phyloP scores from a whole-genome alignment of 1,140 invertebrate species.

The Drosophila funebris region DNA sequence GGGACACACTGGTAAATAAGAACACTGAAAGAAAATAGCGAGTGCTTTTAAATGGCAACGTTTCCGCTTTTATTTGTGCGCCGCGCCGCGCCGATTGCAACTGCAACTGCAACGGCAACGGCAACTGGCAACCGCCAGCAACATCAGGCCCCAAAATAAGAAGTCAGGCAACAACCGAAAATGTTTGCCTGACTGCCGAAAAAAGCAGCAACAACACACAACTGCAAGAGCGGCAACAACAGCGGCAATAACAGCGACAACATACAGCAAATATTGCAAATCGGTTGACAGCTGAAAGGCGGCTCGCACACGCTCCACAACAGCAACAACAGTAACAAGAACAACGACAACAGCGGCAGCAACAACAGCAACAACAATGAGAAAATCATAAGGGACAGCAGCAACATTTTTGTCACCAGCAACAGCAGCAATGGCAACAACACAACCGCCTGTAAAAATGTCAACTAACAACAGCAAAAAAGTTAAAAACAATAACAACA shows the following conservation, averaged over 20 bases:
- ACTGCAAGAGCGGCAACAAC: background rate
- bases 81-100: slow-evolving; percentile 67
- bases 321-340: slow-evolving; percentile 22
- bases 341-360: slow-evolving; percentile 18
- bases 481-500: background rate
- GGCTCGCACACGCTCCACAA: slow-evolving; percentile 35
- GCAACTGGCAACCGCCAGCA: slow-evolving; percentile 55
- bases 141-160: slow-evolving; percentile 49
- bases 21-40: slow-evolving; percentile 9
- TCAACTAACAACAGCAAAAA: no score
- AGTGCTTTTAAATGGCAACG: slow-evolving; percentile 36
- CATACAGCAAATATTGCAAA: slow-evolving; percentile 8
- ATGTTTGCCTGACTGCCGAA: slow-evolving; percentile 75
- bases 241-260: background rate
- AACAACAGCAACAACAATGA: slow-evolving; percentile 20
- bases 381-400: slow-evolving; percentile 44
- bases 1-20: background rate
- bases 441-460: no score
- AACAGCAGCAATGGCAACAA: slow-evolving; percentile 10
- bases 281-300: slow-evolving; percentile 54
- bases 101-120: slow-evolving; percentile 70
- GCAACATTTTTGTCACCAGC: slow-evolving; percentile 57
- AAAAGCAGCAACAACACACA: slow-evolving; percentile 37
- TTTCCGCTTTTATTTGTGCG: slow-evolving; percentile 68
- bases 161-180: slow-evolving; percentile 50